A percentile compares a stretch with the other conserved stretches of the same genome.
phyloP scores from a whole-genome alignment of 1,140 invertebrate genomes.

The Formica exsecta region DNA sequence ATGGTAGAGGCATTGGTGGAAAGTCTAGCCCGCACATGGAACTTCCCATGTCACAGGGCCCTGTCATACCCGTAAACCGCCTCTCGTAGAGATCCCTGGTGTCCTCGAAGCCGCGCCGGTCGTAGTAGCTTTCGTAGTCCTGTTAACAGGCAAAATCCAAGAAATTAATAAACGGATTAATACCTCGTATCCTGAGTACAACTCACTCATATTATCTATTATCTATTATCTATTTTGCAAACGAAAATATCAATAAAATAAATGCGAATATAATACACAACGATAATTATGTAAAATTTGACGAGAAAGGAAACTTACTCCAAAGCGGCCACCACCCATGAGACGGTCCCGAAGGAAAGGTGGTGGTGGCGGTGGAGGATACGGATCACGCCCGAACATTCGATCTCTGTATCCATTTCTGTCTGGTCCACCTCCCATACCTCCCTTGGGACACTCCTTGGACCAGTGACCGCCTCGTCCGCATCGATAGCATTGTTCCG shows the following conservation, averaged over 20 bases:
- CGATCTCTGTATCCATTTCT: slow-evolving; percentile 93
- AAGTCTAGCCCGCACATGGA: slow-evolving; percentile 88
- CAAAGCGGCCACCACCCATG: slow-evolving; percentile 92
- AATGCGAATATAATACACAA: too few species aligned
- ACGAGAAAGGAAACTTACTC: slow-evolving; percentile 88
- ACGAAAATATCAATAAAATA: neutral
- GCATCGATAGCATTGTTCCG: slow-evolving; percentile 97
- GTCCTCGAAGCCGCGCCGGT: slow-evolving; percentile 91
- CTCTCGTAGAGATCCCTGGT: slow-evolving; percentile 92
- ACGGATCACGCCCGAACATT: slow-evolving; percentile 94
- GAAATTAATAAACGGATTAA: neutral
- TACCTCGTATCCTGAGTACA: neutral
- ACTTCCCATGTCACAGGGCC: slow-evolving; percentile 88
- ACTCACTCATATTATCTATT: neutral
- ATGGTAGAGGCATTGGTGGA: slow-evolving; percentile 89
- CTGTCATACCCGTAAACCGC: slow-evolving; percentile 90
- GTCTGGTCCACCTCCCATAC: slow-evolving; percentile 89
- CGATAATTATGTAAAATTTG: neutral
- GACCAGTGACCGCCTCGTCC: slow-evolving; percentile 97
- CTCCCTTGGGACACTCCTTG: slow-evolving; percentile 94
- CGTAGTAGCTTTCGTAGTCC: slow-evolving; percentile 94
- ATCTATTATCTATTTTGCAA: neutral
- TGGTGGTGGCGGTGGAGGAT: slow-evolving; percentile 93
- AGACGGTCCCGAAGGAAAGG: slow-evolving; percentile 94
- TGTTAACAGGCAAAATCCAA: slow-evolving; percentile 78